Evolutionary conservation across 2,113 vertebrate genomes (phyloP), one percentile per base, ranked within the genome.

Genomic region (Aegithalos caudatus): DNA sequence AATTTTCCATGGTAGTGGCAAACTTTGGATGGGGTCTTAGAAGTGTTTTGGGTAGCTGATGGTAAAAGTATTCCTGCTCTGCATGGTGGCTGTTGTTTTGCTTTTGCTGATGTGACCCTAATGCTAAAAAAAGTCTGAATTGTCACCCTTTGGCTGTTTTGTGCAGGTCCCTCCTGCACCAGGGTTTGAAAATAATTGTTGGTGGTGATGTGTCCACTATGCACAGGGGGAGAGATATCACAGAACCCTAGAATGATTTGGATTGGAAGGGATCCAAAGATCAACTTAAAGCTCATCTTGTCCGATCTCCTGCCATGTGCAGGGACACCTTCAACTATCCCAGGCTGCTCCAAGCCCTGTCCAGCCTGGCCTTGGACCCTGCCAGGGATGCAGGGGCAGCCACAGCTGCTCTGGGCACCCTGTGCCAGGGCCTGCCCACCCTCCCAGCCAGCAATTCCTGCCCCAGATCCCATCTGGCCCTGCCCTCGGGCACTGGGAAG

Each of bases 381-480:
- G 0, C 40, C 71, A 85, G 74, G 45, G 66, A 65, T 79, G 10
- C 57, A 83, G 71, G 56, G 29, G 4, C 60, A 65, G 20, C 50
- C 1, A 2, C 84, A 60, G 29, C 70, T 29, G 24, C 76, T 74
- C 50, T 50, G 81, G 25, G 22, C 4, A 74, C 4, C 38, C 60
- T 56, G 9, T 0, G 14, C 29, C 48, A 40, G 58, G 2, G 9
- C 1, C 5, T 38, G 3, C 4, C 10, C 74, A 64, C 35, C 48
- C 40, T 78, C 60, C 2, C 1, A 0, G 1, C 0, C 8, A 91
- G 5, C 0, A 7, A 58, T n/a, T 21, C 21, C 37, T 84, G 29
- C 24, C 57, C 51, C 27, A 44, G 0, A 27, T 31, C 19, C 4
- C 38, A 10, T 8, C 28, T 2, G 2, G 1, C 2, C 48, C 69